phyloP scores from a whole-genome alignment of 2,797 vertebrate genomes.

The Myripristis jacobus region DNA sequence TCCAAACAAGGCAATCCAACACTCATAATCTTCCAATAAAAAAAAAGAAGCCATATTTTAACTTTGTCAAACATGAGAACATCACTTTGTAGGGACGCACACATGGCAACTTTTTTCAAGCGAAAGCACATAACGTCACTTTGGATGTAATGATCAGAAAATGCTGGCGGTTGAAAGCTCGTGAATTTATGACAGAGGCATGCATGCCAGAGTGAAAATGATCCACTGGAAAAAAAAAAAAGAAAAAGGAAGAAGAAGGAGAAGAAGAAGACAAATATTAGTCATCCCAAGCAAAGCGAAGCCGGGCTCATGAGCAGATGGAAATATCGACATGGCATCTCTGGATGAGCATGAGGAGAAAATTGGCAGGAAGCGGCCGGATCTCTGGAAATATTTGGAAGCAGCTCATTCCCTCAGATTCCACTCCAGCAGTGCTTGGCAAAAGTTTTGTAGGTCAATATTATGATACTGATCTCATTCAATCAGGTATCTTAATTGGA shows the following conservation, averaged over 20 bases:
- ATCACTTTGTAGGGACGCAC: not conserved
- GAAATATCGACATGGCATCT: slow-evolving; percentile 26
- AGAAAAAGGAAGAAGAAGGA: not conserved
- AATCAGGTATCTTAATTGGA: slow-evolving; percentile 26
- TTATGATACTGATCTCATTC: slow-evolving; percentile 44
- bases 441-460: slow-evolving; percentile 29
- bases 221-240: not conserved
- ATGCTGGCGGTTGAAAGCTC: not conserved
- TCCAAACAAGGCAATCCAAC: not conserved
- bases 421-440: slow-evolving; percentile 7
- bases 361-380: slow-evolving; percentile 8
- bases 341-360: not conserved
- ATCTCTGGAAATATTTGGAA: slow-evolving; percentile 27
- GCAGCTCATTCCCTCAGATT: slow-evolving; percentile 41
- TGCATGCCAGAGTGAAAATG: not conserved
- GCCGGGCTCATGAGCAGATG: slow-evolving; percentile 32
- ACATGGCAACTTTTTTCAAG: no score
- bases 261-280: not conserved
- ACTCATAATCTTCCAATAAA: not conserved
- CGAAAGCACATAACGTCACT: not conserved
- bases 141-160: not conserved
- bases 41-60: not conserved
- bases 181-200: not conserved
- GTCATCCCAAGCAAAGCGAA: not conserved
- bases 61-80: not conserved